Base-by-base conservation (phyloP, 2,797 vertebrate genomes). In the Lutjanus argentimaculatus region DNA sequence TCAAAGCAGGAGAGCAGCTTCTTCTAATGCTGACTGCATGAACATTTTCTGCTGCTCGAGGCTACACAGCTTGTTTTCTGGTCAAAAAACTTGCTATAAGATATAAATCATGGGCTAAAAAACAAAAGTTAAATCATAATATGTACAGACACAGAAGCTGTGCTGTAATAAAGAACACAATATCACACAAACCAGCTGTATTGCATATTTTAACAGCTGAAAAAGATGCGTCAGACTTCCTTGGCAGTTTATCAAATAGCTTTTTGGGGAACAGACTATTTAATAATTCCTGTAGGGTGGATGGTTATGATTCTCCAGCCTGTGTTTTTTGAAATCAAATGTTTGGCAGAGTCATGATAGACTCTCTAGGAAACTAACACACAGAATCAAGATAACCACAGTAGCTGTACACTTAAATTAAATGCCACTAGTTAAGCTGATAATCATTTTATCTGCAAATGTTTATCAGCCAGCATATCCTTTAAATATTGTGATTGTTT, bases 151-250 rank as follows among this genome's bases (percentile, higher is more conserved):
- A 62, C 51, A 53, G 73, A 22, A 64, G 53, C 66, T 25, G 62
- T 67, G 42, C 42, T 7, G 48, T 46, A 55, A 69, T 75, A 52
- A 68, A 72, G 48, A 59, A 49, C 70, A 17, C 19, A 72, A 25
- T 62, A 61, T 62, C 52, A 66, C 64, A 56, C 58, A 55, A 66
- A 71, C 19, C 69, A 61, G 76, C 69, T 65, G 43, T 53, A 16
- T n/a, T 75, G 46, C 30, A 80, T 75, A 75, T 72, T 84, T 80
- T 46, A 77, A 62, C 69, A 76, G 42, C 58, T 63, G 14, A 51
- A 49, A 67, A 57, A 62, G 21, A 58, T 45, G 36, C 17, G 5
- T 57, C 55, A 59, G 64, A 71, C 48, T 53, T 62, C 67, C 75
- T 56, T 75, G 65, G 62, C 77, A 68, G 46, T 61, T 79, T 56